Evolutionary conservation across 1,140 invertebrate species (phyloP), one percentile per base, ranked within the genome.

Genomic region (Trinorchestia longiramus): DNA sequence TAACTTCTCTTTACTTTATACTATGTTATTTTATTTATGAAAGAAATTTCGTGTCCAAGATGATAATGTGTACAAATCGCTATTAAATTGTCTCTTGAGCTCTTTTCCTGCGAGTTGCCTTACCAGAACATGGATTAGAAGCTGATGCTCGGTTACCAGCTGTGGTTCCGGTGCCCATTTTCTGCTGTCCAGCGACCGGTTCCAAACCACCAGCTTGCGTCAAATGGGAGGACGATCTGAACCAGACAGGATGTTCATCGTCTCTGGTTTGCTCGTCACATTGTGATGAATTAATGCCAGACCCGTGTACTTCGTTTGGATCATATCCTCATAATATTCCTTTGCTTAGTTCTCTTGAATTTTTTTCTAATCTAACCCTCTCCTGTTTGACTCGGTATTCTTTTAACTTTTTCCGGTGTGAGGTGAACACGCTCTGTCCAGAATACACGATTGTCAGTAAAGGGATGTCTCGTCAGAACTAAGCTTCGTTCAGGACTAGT

Each of bases 151-250:
- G 88, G 88, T 90, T 90, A 43, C 88, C 88, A 90, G 88, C 88
- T 90, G 88, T 90, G 88, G 88, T 90, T 90, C 88, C 88, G 88
- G 88, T 90, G 88, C n/a, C 88, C 88, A 90, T 90, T 43, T 90
- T 41, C 88, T 90, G 41, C 88, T 42, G 88, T 15, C 88, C 43
- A 42, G 88, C 41, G 88, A 90, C 88, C 43, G 88, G 41, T 43
- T 90, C 88, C 88, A 90, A 90, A 90, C 88, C 41, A 28, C 88
- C 43, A 42, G 88, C 43, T 42, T 42, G 88, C 43, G n/a, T 90
- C 88, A 90, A 42, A 43, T 90, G 62, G 62, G n/a, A 23, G 28
- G 8, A 77, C 62, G 62, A 77, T 77, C 62, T 15, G 15, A 77
- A 77, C 62, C 62, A 77, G 62, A 36, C 62, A 77, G 62, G 62